Percentiles rank a stretch among this genome's conserved stretches.
phyloP scores from a whole-genome alignment of 2,888 invertebrate species.

The Mechanitis mazaeus region DNA sequence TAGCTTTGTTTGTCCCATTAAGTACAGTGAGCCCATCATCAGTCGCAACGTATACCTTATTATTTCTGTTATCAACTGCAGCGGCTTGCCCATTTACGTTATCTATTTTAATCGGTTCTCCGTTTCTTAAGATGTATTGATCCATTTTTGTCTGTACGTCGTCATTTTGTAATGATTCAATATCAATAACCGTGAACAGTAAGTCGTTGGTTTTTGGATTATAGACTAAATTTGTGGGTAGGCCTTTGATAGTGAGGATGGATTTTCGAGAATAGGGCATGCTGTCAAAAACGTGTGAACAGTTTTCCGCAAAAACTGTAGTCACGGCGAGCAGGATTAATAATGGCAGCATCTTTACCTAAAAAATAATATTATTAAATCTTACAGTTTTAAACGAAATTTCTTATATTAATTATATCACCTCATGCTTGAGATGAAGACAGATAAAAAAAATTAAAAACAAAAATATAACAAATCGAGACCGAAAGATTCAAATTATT shows the following conservation, averaged over 20 bases:
- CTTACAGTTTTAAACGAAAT: too few relatives aligned
- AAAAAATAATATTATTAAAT: constrained; percentile 9
- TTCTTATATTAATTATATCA: too few relatives aligned
- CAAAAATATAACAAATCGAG: too few relatives aligned
- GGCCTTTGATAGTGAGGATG: constrained; percentile 58
- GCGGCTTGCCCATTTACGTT: constrained; percentile 62
- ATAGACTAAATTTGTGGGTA: constrained; percentile 61
- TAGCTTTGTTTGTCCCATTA: constrained; percentile 51
- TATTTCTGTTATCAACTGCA: constrained; percentile 50
- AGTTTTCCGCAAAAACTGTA: constrained; percentile 48
- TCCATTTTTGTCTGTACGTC: constrained; percentile 68
- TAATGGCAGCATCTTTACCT: constrained; percentile 44
- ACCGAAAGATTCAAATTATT: too few relatives aligned
- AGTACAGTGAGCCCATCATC: constrained; percentile 56
- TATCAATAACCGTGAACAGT: constrained; percentile 61
- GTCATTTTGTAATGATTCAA: constrained; percentile 60
- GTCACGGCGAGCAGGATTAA: constrained; percentile 45
- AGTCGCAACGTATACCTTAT: constrained; percentile 59
- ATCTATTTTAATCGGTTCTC: constrained; percentile 54
- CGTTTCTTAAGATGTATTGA: constrained; percentile 55
- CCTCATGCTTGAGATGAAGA: too few relatives aligned
- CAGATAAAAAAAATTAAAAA: too few relatives aligned
- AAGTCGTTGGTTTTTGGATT: constrained; percentile 53
- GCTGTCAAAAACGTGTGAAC: constrained; percentile 47
- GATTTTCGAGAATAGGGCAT: constrained; percentile 46